Conservation (phyloP, 1,140 invertebrate species). For the Drosophila funebris region DNA sequence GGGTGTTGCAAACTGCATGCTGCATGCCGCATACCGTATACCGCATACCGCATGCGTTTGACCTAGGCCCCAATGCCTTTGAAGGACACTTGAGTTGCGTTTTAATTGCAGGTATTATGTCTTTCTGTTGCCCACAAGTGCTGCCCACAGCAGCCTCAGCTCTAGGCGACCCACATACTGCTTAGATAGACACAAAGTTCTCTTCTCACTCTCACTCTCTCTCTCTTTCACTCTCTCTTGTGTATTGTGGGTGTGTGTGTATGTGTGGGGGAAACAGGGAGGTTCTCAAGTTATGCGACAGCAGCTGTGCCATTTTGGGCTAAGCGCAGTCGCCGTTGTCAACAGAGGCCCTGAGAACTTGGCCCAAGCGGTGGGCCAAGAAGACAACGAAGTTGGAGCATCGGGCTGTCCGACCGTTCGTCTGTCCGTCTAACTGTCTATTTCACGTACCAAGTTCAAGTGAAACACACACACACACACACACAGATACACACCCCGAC, state of each 20-base stretch:
- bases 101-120: conserved; percentile 82
- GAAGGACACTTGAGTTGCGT: conserved; percentile 76
- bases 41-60: conserved; percentile 39
- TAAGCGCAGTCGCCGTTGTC: conserved; percentile 38
- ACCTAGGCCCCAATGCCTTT: conserved; percentile 76
- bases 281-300: conserved; percentile 60
- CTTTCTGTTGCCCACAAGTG: conserved; percentile 63
- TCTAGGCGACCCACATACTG: conserved; percentile 39
- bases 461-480: conserved; percentile 43
- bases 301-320: conserved; percentile 49
- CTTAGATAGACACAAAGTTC: conserved; percentile 28
- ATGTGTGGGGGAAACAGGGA: conserved; percentile 13
- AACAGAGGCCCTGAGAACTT: conserved; percentile 14
- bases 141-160: conserved; percentile 18
- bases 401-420: neutral
- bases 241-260: conserved; percentile 24
- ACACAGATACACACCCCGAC: conserved; percentile 28
- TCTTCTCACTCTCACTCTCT: neutral
- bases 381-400: conserved; percentile 11
- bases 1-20: neutral
- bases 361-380: neutral
- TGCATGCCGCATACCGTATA: neutral
- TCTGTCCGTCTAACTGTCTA: neutral
- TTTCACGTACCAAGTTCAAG: conserved; percentile 61
- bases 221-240: conserved; percentile 29